Percentiles rank a stretch among this genome's conserved stretches.
These are phyloP conservation scores for Sesamia inferens DNA, from an alignment of 2,888 invertebrate species.

Conservation along the genomic window DNA sequence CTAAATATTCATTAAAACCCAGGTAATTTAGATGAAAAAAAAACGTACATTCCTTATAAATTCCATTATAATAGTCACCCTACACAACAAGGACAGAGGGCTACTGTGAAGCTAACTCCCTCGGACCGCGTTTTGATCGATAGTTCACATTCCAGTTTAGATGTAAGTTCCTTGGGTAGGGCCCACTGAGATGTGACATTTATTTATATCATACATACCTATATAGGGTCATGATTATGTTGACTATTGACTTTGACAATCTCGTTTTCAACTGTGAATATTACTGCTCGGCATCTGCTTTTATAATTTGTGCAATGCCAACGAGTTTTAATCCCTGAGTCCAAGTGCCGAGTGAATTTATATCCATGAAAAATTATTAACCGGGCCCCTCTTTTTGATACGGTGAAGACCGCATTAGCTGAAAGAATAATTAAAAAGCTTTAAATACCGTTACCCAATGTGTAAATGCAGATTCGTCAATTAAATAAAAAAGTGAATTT, in stretches of 20 bases:
- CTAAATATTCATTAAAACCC: too few relatives aligned
- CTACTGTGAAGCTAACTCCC: too few relatives aligned
- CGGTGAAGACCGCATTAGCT: constrained; percentile 17
- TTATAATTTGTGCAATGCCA: constrained; percentile 29
- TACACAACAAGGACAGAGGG: too few relatives aligned
- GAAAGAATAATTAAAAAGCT: background rate
- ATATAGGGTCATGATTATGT: constrained; percentile 37
- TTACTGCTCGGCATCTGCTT: constrained; percentile 4
- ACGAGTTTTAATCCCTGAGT: constrained; percentile 21
- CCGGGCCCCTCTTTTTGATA: constrained; percentile 16
- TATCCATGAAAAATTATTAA: constrained; percentile 13
- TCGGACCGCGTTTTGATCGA: too few relatives aligned
- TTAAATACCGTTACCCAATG: background rate
- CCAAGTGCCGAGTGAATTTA: constrained; percentile 21
- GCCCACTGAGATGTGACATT: too few relatives aligned
- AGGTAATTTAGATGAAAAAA: too few relatives aligned
- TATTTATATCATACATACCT: background rate
- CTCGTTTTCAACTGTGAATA: constrained; percentile 12
- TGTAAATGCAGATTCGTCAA: background rate
- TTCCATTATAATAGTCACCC: too few relatives aligned
- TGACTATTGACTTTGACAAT: constrained; percentile 19
- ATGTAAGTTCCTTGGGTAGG: too few relatives aligned
- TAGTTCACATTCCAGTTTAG: too few relatives aligned
- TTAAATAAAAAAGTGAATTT: background rate
- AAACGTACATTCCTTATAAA: too few relatives aligned